Base-by-base conservation (phyloP, 2,888 invertebrate genomes). In the Tillus elongatus region DNA sequence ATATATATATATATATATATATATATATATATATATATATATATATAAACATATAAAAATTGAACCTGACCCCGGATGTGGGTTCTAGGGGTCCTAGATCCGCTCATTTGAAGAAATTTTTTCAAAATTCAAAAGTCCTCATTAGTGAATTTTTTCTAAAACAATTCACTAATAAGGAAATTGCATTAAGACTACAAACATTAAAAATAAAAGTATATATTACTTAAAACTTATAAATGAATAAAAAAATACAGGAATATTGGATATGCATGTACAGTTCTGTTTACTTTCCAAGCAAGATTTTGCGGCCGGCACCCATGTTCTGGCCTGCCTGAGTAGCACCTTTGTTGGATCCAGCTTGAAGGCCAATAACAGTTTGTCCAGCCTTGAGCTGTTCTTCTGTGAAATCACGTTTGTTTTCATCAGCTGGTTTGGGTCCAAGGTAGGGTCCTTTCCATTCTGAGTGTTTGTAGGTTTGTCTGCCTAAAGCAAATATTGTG, bases 321-420 rank as follows among this genome's bases (percentile, higher is more conserved):
- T 86, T 93, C 64, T 79, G 79, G 15, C 95, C 95, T 15, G 90
- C 80, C 68, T 93, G 93, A 42, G 85, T 82, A 53, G 93, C 93
- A 29, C 93, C 95, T 70, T 93, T 91, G 80, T 96, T 96, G 64
- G 82, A 82, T 41, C 96, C 96, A 52, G 91, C 92, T 68, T 96
- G 95, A 35, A 96, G 82, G 56, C 93, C 92, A 56, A 96, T 86
- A 57, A 91, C 73, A 49, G 82, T 77, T 69, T 95, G 78, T 14
- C 92, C 92, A 49, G 91, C 90, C 53, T 79, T 79, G 55, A 95
- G 62, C 60, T 87, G 86, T 62, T 93, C 95, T 0, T 93, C 93
- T 13, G 82, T 79, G 75, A 95, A 96, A 19, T 95, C 87, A 49
- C 93, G 85, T 67, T 90, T 88, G 80, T 88, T 84, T 64, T 91